Evolutionary conservation across 2,797 vertebrate genomes (phyloP), one percentile per base, ranked within the genome.

Genomic region (Eulemur rubriventer): DNA sequence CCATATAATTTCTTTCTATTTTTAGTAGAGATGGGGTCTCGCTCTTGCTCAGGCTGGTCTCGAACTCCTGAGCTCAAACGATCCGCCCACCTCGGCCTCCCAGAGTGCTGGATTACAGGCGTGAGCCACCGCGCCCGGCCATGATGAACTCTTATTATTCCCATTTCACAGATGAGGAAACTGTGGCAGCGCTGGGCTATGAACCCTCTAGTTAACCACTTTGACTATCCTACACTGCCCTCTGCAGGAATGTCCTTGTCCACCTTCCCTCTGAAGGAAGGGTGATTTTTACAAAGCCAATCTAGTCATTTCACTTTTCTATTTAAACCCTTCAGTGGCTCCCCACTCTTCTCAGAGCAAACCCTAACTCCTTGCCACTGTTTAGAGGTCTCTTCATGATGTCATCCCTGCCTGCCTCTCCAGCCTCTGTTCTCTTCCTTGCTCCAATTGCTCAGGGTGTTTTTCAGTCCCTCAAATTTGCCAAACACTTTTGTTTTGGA

Each of bases 121-220:
- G n/a, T n/a, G n/a, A n/a, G n/a, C n/a, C n/a, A n/a, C n/a, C n/a
- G n/a, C n/a, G n/a, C n/a, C n/a, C n/a, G n/a, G n/a, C n/a, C n/a
- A n/a, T 22, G 76, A 59, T 76, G 48, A 38, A 55, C 9, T 72
- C 52, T 78, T 59, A 52, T 48, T 48, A 59, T 67, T 89, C 26
- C n/a, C 57, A 57, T 89, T 96, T 96, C 61, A 85, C 89, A 82
- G 86, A 67, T 93, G 57, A 59, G 33, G 35, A 87, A 81, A 88
- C 4, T 18, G 55, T 38, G 55, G 48, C 55, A 94, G 33, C 50
- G 73, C 48, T 83, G 61, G 75, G 6, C 65, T n/a, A 73, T 28
- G 35, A 61, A 63, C 28, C 50, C 59, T 69, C 35, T 50, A 12
- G 30, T 43, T 61, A 75, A 76, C 24, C 46, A 59, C n/a, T 24